These are phyloP conservation scores for Odontomachus brunneus DNA, from an alignment of 1,140 invertebrate genomes.

Conservation along the genomic window DNA sequence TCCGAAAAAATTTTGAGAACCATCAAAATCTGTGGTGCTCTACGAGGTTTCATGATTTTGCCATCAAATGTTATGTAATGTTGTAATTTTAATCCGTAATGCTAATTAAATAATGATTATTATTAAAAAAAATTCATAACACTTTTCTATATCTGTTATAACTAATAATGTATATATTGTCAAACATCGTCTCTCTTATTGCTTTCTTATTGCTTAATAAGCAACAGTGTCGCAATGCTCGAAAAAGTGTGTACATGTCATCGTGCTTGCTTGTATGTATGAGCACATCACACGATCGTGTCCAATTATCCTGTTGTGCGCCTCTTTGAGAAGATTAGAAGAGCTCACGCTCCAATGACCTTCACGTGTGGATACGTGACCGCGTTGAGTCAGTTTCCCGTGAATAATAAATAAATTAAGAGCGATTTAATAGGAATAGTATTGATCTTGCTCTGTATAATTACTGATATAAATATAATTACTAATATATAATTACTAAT, in stretches of 20 bases:
- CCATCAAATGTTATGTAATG: no score
- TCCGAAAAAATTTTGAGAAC: background rate
- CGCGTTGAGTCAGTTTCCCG: background rate
- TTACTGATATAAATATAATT: no score
- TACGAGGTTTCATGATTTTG: no score
- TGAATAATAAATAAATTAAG: background rate
- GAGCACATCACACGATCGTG: slow-evolving; percentile 4
- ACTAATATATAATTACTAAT: no score
- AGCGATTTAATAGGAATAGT: background rate
- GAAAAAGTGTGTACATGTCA: background rate
- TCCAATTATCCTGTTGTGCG: slow-evolving; percentile 47
- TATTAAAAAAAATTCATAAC: no score
- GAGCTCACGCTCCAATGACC: slow-evolving; percentile 7
- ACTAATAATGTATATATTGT: no score
- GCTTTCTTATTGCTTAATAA: background rate
- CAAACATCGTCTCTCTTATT: no score
- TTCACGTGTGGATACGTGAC: slow-evolving; percentile 15
- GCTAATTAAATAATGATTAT: no score
- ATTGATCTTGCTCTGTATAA: background rate
- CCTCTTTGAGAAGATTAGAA: slow-evolving; percentile 32
- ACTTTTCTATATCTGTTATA: no score
- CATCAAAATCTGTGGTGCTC: no score
- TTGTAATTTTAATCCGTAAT: no score
- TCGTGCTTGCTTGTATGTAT: slow-evolving; percentile 13
- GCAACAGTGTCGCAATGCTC: background rate